Conservation (phyloP, 30 jellyfish, hydroid and myxozoan genomes). For the Calvadosia cruxmelitensis region DNA sequence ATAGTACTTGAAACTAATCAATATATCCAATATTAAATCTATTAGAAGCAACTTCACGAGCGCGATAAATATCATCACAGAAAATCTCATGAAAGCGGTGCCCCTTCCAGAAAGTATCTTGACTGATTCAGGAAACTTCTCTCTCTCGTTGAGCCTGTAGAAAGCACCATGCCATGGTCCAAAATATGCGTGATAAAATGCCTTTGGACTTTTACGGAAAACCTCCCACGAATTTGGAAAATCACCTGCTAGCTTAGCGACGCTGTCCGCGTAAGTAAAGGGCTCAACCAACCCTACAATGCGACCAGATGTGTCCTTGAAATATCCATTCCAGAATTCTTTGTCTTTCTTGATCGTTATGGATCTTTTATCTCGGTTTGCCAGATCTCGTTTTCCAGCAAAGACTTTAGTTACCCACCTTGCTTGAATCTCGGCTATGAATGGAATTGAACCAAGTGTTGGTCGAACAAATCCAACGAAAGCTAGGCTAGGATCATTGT, state of each 20-base stretch:
- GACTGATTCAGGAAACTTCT: conserved; percentile 39
- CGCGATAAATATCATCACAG: conserved; percentile 28
- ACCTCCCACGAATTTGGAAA: conserved; percentile 77
- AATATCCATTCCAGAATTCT: conserved; percentile 54
- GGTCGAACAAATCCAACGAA: too few relatives aligned
- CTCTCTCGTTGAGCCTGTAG: too few relatives aligned
- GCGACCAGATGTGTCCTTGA: conserved; percentile 48
- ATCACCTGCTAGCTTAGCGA: conserved; percentile 57
- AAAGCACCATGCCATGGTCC: too few relatives aligned
- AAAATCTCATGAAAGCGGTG: too few relatives aligned
- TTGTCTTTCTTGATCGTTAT: conserved; percentile 27
- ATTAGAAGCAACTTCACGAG: conserved; percentile 45
- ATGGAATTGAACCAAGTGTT: conserved; percentile 37
- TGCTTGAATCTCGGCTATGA: too few relatives aligned
- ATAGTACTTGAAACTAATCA: conserved; percentile 38
- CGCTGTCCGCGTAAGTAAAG: conserved; percentile 57
- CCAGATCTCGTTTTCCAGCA: too few relatives aligned
- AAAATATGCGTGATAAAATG: too few relatives aligned
- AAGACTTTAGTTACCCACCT: too few relatives aligned
- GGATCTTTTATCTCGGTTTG: conserved; percentile 14
- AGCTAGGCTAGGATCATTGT: too few relatives aligned
- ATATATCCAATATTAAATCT: conserved; percentile 70
- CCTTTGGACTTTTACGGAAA: conserved; percentile 49
- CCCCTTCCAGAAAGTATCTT: conserved; percentile 38
- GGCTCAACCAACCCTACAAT: conserved; percentile 67